Base-by-base conservation (phyloP, 2,113 vertebrate species). In the Rana temporaria region DNA sequence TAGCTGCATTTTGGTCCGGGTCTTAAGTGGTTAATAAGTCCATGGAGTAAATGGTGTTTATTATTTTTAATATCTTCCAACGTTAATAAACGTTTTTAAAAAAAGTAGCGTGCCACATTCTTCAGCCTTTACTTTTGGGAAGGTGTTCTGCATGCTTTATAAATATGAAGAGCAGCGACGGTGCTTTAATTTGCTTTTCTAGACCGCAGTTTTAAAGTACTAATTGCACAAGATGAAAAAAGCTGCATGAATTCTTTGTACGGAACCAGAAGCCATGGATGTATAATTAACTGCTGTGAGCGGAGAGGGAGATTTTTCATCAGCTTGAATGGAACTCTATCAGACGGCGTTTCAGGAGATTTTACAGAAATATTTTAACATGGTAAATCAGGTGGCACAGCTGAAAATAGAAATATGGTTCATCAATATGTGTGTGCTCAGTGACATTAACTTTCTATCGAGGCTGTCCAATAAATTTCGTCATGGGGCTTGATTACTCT, bases 181-280 rank as follows among this genome's bases (percentile, higher is more conserved):
- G 32, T 57, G 9, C 26, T 34, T 34, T 79, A 66, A 79, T 79
- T 79, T 79, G 65, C 66, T 70, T 79, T 79, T 69, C 26, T 38
- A 60, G 30, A 48, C 15, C 30, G 4, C 14, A 32, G 53, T 69
- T 48, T 24, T 32, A 38, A 70, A 68, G 53, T 79, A 70, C 78
- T 80, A 80, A 80, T 80, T 80, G 66, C 66, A 71, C 55, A 70
- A 70, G 78, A 70, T 57, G 56, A 70, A 24, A 22, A 69, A 80
- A 80, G 53, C 69, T 56, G 20, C 32, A 42, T 70, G 56, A 70
- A 80, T 70, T 62, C 67, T 70, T 70, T 71, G 78, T 71, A 53
- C 19, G 38, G 66, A 60, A 19, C 20, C 78, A 68, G 52, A 12
- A 65, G n/a, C 66, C 78, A 62, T 63, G 57, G 78, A 59, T 70